phyloP scores from a whole-genome alignment of 2,113 vertebrate genomes.

The Deroptyus accipitrinus region DNA sequence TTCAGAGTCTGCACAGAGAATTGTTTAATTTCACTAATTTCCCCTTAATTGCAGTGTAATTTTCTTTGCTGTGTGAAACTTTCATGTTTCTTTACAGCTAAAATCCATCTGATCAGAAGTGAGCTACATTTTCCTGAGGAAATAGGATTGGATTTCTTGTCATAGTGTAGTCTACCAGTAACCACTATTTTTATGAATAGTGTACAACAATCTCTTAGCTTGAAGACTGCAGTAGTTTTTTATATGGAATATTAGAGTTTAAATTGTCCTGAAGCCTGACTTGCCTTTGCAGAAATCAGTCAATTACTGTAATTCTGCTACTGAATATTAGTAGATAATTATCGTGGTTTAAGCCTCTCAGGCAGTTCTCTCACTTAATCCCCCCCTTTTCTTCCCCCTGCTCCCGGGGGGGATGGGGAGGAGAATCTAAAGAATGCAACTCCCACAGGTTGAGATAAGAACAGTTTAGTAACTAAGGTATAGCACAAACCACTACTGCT shows the following conservation, averaged over 20 bases:
- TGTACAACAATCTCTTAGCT: not conserved
- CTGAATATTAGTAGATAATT: not conserved
- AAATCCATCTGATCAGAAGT: not conserved
- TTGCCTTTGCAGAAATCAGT: not conserved
- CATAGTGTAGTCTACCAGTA: not conserved
- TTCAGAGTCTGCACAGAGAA: not conserved
- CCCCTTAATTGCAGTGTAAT: not conserved
- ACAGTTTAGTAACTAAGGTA: no score
- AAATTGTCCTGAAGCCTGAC: not conserved
- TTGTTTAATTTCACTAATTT: not conserved
- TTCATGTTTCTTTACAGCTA: not conserved
- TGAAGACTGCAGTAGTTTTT: not conserved
- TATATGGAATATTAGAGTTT: not conserved
- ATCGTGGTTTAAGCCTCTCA: no score
- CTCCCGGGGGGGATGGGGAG: no score
- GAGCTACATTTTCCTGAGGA: not conserved
- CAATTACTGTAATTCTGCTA: not conserved
- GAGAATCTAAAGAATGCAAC: no score
- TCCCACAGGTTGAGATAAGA: no score
- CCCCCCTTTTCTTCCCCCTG: no score
- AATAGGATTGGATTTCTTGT: not conserved
- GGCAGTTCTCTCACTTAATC: no score
- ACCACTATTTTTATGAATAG: not conserved
- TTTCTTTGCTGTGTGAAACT: not conserved
- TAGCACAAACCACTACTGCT: no score